These are phyloP conservation scores for Serinus canaria DNA, from an alignment of 2,113 vertebrate species.

Conservation along the genomic window DNA sequence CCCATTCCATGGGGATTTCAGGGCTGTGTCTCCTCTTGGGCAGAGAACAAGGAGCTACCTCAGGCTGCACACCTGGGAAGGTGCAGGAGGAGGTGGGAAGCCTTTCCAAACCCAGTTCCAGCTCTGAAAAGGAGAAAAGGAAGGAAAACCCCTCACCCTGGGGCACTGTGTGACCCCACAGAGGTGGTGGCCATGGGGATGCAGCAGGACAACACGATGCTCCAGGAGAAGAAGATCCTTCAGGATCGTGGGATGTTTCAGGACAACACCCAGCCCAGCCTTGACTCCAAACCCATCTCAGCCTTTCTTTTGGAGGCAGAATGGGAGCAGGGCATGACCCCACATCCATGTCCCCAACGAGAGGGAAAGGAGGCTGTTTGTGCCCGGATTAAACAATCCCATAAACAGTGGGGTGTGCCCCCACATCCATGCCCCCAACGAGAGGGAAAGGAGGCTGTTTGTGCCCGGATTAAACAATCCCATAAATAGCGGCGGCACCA, in stretches of 20 bases:
- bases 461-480: too few species aligned
- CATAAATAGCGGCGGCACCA: neutral
- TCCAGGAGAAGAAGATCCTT: neutral
- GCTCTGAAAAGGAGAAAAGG: too few species aligned
- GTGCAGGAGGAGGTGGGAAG: neutral
- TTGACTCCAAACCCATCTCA: rapidly evolving
- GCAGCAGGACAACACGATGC: neutral
- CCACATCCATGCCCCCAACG: too few species aligned
- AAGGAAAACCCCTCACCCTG: rapidly evolving
- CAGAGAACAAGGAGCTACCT: neutral
- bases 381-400: neutral
- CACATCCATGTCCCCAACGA: neutral
- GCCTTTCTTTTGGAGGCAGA: neutral
- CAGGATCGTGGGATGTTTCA: rapidly evolving
- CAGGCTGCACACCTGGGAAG: rapidly evolving
- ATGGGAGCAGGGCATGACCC: neutral
- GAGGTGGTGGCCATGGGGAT: rapidly evolving
- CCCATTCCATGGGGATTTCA: rapidly evolving
- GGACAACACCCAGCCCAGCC: rapidly evolving
- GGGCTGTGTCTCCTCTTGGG: neutral
- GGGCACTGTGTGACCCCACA: rapidly evolving
- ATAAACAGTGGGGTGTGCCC: neutral
- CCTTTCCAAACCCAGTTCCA: neutral
- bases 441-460: too few species aligned
- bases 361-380: neutral